Conservation (phyloP, 2,797 vertebrate genomes). For the Geotrypetes seraphini region DNA sequence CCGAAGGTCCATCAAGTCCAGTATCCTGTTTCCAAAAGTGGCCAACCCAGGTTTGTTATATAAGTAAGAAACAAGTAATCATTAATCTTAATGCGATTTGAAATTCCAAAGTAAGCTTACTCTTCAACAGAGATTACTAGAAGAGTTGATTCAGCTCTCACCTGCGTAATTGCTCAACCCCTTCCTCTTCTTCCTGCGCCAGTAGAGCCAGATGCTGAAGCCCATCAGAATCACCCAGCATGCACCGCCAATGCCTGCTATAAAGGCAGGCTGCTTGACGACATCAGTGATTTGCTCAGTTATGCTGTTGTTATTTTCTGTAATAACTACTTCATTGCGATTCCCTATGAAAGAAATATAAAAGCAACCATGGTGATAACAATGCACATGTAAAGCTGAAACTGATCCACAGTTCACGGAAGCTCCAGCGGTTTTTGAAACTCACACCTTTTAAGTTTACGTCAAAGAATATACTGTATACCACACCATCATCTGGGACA, state of each 20-base stretch:
- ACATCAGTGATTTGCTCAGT: constrained; percentile 97
- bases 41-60: too few species aligned
- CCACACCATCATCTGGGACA: too few species aligned
- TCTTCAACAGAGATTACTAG: background rate
- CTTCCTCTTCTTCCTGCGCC: constrained; percentile 98
- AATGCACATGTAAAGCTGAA: too few species aligned
- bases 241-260: constrained; percentile 93
- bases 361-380: background rate
- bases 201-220: constrained; percentile 98
- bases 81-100: background rate
- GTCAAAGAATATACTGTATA: too few species aligned
- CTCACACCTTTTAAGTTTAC: too few species aligned
- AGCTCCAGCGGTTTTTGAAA: too few species aligned
- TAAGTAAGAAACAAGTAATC: constrained; percentile 10
- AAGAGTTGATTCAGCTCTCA: constrained; percentile 50
- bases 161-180: constrained; percentile 98
- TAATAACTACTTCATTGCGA: constrained; percentile 91
- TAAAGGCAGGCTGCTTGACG: constrained; percentile 97
- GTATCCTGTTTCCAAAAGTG: too few species aligned
- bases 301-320: constrained; percentile 93
- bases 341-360: constrained; percentile 57
- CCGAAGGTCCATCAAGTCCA: too few species aligned
- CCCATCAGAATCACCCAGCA: constrained; percentile 99
- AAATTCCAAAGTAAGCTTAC: background rate
- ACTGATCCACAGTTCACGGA: too few species aligned